Conservation (phyloP, 2,888 invertebrate species). For the Coelopa pilipes region DNA sequence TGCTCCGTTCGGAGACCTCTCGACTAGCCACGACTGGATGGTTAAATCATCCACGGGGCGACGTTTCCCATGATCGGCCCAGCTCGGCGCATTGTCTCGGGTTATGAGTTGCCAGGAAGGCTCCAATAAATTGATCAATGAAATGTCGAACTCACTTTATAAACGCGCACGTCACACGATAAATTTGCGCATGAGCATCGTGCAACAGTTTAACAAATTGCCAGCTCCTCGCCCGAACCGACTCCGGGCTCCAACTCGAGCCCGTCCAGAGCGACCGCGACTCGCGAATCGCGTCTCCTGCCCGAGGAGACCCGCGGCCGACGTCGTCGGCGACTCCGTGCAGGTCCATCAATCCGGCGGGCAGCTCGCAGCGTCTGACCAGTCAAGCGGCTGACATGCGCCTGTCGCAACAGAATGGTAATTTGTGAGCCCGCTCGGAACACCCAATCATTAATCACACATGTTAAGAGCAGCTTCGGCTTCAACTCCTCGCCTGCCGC, state of each 20-base stretch:
- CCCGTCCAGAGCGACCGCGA: neutral
- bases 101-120: too few relatives aligned
- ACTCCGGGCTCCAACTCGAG: constrained; percentile 33
- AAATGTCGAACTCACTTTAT: constrained; percentile 47
- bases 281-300: constrained; percentile 13
- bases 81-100: too few relatives aligned
- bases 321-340: neutral
- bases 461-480: constrained; percentile 43
- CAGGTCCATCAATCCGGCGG: constrained; percentile 28
- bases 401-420: constrained; percentile 58
- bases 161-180: constrained; percentile 53
- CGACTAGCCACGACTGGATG: too few relatives aligned
- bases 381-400: constrained; percentile 54
- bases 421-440: constrained; percentile 54
- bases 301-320: too few relatives aligned
- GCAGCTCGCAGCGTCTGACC: constrained; percentile 38
- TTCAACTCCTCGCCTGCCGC: neutral
- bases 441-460: constrained; percentile 56
- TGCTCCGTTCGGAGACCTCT: too few relatives aligned
- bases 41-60: too few relatives aligned
- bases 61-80: too few relatives aligned
- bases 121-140: constrained; percentile 41
- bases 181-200: constrained; percentile 51
- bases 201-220: constrained; percentile 42
- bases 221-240: constrained; percentile 43